Percentiles rank a stretch among this genome's conserved stretches.
Evolutionary conservation across 1,140 invertebrate species (phyloP).

Genomic region (Eupeodes corollae): DNA sequence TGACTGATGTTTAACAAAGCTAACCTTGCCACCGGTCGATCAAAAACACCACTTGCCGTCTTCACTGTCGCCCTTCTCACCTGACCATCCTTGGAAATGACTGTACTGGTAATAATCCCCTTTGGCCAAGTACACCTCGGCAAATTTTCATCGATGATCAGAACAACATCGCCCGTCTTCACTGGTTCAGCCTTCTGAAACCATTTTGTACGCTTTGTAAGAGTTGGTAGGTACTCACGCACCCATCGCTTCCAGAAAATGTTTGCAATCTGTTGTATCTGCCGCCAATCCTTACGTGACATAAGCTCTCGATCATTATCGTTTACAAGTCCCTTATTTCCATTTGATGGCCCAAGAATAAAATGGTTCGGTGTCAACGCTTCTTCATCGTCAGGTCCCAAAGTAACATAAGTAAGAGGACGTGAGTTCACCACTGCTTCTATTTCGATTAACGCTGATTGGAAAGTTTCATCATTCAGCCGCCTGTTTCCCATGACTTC

Average conservation of each 20-base stretch:
- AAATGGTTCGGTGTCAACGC: constrained; percentile 8
- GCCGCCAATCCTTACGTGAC: constrained; percentile 6
- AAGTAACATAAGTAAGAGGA: constrained; percentile 16
- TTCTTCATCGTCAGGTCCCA: constrained; percentile 15
- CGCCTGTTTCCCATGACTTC: constrained; percentile 9
- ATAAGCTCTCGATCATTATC: not conserved
- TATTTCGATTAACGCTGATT: constrained; percentile 14
- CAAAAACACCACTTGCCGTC: too few species aligned
- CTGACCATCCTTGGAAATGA: not conserved
- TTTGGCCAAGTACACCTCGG: not conserved
- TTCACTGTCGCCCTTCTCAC: not conserved
- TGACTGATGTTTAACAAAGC: too few species aligned
- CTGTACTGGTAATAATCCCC: not conserved
- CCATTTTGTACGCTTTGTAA: constrained; percentile 7
- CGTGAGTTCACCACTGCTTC: constrained; percentile 16
- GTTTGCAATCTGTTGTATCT: constrained; percentile 2
- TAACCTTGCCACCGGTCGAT: too few species aligned
- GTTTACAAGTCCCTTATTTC: not conserved
- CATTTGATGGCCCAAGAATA: constrained; percentile 3
- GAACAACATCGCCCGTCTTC: not conserved
- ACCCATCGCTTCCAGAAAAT: constrained; percentile 9
- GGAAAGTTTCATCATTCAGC: constrained; percentile 14
- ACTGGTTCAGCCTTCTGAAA: not conserved
- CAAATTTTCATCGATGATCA: not conserved
- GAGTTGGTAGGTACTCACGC: constrained; percentile 7